Percentiles rank a stretch among this genome's conserved stretches.
Evolutionary conservation across 2,113 vertebrate genomes (phyloP).

Genomic region (Oreochromis tanganicae): DNA sequence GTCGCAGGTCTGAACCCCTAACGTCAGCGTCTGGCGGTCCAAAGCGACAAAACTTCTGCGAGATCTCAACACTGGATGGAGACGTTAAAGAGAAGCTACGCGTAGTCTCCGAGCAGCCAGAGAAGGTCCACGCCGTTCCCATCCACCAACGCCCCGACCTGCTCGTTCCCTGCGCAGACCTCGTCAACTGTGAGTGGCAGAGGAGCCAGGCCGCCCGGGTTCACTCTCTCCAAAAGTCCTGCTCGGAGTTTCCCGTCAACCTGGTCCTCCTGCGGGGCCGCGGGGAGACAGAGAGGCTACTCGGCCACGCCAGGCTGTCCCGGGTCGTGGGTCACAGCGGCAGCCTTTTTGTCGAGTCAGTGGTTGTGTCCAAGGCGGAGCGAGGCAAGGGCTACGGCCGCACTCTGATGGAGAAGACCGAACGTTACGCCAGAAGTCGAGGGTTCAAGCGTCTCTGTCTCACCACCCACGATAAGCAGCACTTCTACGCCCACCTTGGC

Average conservation of each 20-base stretch:
- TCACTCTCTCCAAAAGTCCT: conserved; percentile 83
- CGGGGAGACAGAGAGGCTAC: conserved; percentile 43
- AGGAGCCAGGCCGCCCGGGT: conserved; percentile 83
- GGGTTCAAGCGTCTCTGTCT: conserved; percentile 81
- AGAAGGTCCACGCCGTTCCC: conserved; percentile 69
- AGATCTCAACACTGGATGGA: neutral
- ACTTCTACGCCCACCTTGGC: conserved; percentile 89
- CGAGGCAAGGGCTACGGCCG: conserved; percentile 87
- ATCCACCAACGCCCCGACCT: conserved; percentile 87
- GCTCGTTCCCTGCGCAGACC: conserved; percentile 80
- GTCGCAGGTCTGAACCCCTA: conserved; percentile 35
- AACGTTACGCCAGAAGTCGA: conserved; percentile 74
- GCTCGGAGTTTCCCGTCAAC: conserved; percentile 81
- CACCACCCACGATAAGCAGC: conserved; percentile 89
- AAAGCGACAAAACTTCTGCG: neutral
- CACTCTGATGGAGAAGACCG: conserved; percentile 83
- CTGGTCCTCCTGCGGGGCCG: conserved; percentile 76
- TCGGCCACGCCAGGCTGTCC: conserved; percentile 87
- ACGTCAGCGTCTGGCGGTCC: neutral
- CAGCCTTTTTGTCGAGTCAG: conserved; percentile 88
- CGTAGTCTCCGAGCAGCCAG: neutral
- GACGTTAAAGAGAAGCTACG: neutral
- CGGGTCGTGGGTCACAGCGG: conserved; percentile 69
- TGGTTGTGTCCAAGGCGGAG: conserved; percentile 80
- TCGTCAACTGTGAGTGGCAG: conserved; percentile 89